Evolutionary conservation across 2,113 vertebrate species (phyloP).

Genomic region (Chiloscyllium plagiosum): DNA sequence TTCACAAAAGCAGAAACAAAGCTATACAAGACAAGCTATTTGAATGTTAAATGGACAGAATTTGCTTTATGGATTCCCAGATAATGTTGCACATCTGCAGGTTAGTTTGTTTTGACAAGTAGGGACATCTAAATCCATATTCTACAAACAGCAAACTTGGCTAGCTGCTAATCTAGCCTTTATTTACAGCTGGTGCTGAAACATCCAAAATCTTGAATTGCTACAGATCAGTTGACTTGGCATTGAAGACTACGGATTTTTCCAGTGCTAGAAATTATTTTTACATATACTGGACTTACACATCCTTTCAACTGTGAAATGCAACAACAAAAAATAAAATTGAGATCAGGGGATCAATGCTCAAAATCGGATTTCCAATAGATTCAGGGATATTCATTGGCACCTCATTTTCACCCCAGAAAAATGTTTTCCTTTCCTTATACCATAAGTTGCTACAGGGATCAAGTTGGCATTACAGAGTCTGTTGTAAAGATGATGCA

Average conservation of each 20-base stretch:
- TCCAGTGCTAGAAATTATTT: neutral
- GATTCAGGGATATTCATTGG: no score
- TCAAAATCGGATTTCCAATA: no score
- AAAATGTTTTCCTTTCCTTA: neutral
- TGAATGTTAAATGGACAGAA: neutral
- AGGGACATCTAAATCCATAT: neutral
- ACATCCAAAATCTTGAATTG: slow-evolving; percentile 10
- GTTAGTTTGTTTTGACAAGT: neutral
- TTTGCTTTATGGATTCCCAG: neutral
- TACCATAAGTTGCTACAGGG: neutral
- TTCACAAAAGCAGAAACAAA: slow-evolving; percentile 9
- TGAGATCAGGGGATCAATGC: no score
- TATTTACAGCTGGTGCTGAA: neutral
- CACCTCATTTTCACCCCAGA: neutral
- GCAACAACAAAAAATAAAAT: no score
- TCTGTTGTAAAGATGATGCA: neutral
- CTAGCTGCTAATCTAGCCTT: neutral
- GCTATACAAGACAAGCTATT: neutral
- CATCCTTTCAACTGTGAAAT: neutral
- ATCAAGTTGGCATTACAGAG: neutral
- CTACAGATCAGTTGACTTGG: neutral
- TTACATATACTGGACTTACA: neutral
- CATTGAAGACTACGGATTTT: neutral
- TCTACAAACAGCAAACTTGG: neutral
- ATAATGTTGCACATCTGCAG: neutral